These are phyloP conservation scores for Phaethon lepturus DNA, from an alignment of 2,113 vertebrate genomes.

Conservation along the genomic window DNA sequence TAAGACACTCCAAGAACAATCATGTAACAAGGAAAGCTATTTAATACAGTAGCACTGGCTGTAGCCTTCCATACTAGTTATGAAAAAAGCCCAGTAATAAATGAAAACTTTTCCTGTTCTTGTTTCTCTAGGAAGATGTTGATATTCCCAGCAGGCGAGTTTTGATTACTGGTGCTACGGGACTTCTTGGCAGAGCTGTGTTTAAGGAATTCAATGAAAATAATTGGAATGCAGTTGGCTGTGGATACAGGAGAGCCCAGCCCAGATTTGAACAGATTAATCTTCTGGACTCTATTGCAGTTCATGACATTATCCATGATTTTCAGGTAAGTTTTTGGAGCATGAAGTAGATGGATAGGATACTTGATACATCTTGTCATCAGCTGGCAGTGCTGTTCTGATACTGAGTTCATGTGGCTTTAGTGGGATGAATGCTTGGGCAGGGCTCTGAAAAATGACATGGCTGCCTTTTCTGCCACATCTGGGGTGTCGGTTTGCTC, in stretches of 20 bases:
- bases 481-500: background rate
- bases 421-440: background rate
- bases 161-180: slow-evolving; percentile 91
- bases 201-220: slow-evolving; percentile 88
- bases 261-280: slow-evolving; percentile 89
- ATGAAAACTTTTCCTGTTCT: background rate
- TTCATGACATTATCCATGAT: slow-evolving; percentile 84
- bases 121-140: slow-evolving; percentile 79
- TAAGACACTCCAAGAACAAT: background rate
- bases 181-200: slow-evolving; percentile 91
- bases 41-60: background rate
- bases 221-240: slow-evolving; percentile 86
- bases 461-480: fast-evolving
- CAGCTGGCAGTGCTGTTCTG: background rate
- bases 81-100: background rate
- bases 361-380: fast-evolving
- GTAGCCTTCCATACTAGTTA: background rate
- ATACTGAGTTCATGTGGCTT: fast-evolving
- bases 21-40: background rate
- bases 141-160: slow-evolving; percentile 77
- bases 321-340: slow-evolving; percentile 81
- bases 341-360: background rate
- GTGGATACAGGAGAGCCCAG: slow-evolving; percentile 86
- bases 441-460: background rate
- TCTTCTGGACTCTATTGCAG: slow-evolving; percentile 85